Evolutionary conservation across 1,140 invertebrate species (phyloP).

Genomic region (Reticulitermes speratus): DNA sequence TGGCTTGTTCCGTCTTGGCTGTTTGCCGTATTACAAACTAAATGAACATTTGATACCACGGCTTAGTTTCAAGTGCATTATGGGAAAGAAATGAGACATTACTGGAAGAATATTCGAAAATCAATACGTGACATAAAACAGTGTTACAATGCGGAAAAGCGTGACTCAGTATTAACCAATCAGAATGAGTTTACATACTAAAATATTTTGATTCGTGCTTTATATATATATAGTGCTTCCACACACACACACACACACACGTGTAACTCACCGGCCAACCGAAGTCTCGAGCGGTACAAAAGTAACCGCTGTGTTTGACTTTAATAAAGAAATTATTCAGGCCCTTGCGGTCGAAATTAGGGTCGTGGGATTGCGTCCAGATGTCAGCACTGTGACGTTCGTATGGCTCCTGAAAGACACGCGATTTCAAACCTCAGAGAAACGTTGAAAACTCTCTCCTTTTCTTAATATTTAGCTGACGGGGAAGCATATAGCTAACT

Average conservation of each 20-base stretch:
- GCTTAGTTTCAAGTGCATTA: neutral
- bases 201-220: neutral
- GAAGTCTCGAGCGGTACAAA: neutral
- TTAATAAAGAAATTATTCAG: conserved; percentile 18
- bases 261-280: neutral
- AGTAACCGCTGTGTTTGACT: neutral
- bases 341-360: conserved; percentile 5
- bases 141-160: neutral
- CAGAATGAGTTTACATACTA: neutral
- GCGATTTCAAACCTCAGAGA: neutral
- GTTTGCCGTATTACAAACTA: neutral
- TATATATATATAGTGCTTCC: too few relatives aligned
- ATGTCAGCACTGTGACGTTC: neutral
- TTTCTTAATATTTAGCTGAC: neutral
- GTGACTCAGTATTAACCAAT: neutral
- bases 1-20: neutral
- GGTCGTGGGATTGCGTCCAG: neutral
- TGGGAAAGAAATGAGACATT: neutral
- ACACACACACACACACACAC: neutral
- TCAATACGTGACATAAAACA: neutral
- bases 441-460: neutral
- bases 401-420: neutral
- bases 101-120: neutral
- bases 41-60: neutral
- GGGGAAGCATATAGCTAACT: neutral